phyloP scores from a whole-genome alignment of 1,140 invertebrate genomes.

The Drosophila varians region DNA sequence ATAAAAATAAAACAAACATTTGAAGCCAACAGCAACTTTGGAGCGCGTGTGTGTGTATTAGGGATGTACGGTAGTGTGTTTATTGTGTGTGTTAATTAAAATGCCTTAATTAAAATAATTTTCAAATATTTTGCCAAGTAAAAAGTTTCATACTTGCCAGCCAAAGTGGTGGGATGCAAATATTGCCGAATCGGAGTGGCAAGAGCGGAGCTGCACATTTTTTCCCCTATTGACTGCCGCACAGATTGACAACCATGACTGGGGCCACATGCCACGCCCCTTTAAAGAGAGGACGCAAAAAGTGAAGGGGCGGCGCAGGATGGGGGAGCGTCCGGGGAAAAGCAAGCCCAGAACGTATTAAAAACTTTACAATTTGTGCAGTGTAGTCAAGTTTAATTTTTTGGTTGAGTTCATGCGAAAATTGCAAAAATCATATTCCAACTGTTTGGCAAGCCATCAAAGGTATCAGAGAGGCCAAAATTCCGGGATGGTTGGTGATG shows the following conservation, averaged over 20 bases:
- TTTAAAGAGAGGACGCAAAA: background rate
- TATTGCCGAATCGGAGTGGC: conserved; percentile 27
- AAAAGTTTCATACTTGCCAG: conserved; percentile 30
- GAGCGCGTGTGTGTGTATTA: conserved; percentile 33
- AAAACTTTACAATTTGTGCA: conserved; percentile 79
- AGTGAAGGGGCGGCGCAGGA: background rate
- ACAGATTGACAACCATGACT: conserved; percentile 70
- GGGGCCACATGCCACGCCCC: conserved; percentile 43
- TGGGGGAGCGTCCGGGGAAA: background rate
- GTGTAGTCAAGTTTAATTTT: conserved; percentile 78
- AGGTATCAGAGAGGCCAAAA: conserved; percentile 47
- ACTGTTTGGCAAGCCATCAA: conserved; percentile 79
- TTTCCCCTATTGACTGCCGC: conserved; percentile 62
- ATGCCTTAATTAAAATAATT: conserved; percentile 77
- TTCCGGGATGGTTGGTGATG: background rate
- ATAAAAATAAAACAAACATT: conserved; percentile 23
- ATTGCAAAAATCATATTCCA: conserved; percentile 81
- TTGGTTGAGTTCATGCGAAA: conserved; percentile 80
- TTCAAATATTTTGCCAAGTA: conserved; percentile 60
- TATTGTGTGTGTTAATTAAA: conserved; percentile 72
- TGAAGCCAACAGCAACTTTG: conserved; percentile 2
- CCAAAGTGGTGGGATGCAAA: conserved; percentile 18
- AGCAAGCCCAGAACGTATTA: conserved; percentile 63
- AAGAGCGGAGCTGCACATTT: conserved; percentile 18
- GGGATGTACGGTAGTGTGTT: conserved; percentile 8